Evolutionary conservation across 2,797 vertebrate species (phyloP).

Genomic region (Lepilemur ruficaudatus): DNA sequence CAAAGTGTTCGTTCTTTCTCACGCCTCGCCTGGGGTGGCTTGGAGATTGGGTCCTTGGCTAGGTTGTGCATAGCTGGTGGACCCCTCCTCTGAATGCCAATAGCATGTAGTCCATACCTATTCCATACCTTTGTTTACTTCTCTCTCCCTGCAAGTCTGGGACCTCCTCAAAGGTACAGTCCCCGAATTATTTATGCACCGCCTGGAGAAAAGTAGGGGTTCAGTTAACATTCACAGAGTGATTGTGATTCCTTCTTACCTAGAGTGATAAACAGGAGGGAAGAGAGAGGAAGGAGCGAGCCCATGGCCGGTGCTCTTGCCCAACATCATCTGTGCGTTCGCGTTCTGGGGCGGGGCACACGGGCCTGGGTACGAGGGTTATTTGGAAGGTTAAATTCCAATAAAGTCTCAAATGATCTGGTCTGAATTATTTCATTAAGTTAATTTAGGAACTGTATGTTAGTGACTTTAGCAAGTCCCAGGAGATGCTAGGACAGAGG

Average conservation of each 20-base stretch:
- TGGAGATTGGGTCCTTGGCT: not conserved
- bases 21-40: accelerated
- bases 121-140: not conserved
- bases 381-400: not conserved
- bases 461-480: not conserved
- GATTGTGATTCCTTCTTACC: not conserved
- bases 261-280: not conserved
- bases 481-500: not conserved
- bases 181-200: not conserved
- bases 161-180: not conserved
- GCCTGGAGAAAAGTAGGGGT: not conserved
- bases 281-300: not conserved
- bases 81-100: not conserved
- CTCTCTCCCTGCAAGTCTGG: not conserved
- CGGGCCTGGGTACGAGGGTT: accelerated
- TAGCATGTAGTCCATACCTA: accelerated
- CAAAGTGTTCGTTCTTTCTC: not conserved
- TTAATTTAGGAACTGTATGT: not conserved
- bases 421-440: not conserved
- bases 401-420: not conserved
- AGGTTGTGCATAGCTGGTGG: accelerated
- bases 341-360: accelerated
- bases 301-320: accelerated
- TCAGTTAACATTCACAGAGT: not conserved
- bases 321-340: accelerated